Conservation (phyloP, 2,888 invertebrate species). For the Pilophorus perplexus region DNA sequence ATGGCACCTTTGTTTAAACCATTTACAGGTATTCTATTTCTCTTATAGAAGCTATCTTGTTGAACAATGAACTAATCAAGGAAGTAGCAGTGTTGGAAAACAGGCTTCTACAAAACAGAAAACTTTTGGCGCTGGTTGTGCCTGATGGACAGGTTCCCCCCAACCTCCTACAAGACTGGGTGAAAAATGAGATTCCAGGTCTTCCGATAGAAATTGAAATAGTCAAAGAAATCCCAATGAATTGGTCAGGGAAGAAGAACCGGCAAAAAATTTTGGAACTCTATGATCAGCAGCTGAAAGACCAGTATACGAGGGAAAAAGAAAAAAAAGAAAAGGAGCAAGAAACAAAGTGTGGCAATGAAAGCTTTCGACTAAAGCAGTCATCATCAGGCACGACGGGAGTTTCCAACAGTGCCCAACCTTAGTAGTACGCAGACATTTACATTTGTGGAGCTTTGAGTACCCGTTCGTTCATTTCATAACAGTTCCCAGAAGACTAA, state of each 20-base stretch:
- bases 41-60: conserved; percentile 28
- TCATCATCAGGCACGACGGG: too few species aligned
- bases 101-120: conserved; percentile 10
- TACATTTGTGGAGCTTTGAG: too few species aligned
- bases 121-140: conserved; percentile 15
- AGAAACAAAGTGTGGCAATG: background rate
- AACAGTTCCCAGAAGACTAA: too few species aligned
- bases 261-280: conserved; percentile 24
- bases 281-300: conserved; percentile 24
- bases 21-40: conserved; percentile 30
- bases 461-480: too few species aligned
- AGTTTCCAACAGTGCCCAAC: too few species aligned
- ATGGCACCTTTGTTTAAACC: too few species aligned
- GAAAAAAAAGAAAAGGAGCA: conserved; percentile 16
- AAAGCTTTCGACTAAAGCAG: too few species aligned
- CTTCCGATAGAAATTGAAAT: conserved; percentile 10
- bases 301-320: conserved; percentile 21
- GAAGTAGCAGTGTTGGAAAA: conserved; percentile 29
- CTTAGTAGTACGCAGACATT: too few species aligned
- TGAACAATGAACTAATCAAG: conserved; percentile 16
- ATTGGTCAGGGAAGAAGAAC: conserved; percentile 31
- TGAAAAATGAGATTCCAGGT: conserved; percentile 15
- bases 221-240: conserved; percentile 14
- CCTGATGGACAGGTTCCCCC: conserved; percentile 1
- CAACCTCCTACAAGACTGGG: background rate